A percentile compares a stretch with the other conserved stretches of the same genome.
Evolutionary conservation across 2,797 vertebrate genomes (phyloP).

Genomic region (Alcedo quadribrachys): DNA sequence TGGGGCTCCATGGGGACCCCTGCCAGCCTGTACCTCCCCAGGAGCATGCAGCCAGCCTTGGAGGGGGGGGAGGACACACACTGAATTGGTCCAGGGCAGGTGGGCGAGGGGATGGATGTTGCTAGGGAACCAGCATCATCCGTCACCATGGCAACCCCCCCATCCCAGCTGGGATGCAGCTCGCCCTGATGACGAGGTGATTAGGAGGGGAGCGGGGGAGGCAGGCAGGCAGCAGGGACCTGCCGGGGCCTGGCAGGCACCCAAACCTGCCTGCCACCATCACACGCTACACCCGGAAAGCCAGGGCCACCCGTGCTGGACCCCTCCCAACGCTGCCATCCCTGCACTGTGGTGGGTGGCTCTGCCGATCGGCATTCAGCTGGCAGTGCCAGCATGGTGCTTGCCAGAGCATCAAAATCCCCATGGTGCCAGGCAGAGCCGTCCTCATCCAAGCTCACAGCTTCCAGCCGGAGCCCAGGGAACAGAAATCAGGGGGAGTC

Average conservation of each 20-base stretch:
- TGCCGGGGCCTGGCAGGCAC: slow-evolving; percentile 37
- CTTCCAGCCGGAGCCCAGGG: background rate
- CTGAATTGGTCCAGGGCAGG: slow-evolving; percentile 51
- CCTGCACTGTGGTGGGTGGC: background rate
- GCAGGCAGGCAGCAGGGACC: slow-evolving; percentile 46
- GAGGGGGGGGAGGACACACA: background rate
- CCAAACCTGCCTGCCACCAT: slow-evolving; percentile 35
- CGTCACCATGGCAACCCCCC: slow-evolving; percentile 74
- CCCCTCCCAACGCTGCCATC: background rate
- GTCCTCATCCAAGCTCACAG: accelerated
- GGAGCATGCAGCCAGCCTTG: background rate
- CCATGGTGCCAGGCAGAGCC: background rate
- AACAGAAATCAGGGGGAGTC: background rate
- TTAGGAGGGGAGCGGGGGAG: slow-evolving; percentile 65
- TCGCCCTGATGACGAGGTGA: slow-evolving; percentile 60
- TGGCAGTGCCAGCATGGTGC: background rate
- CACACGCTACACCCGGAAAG: slow-evolving; percentile 18
- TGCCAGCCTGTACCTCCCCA: background rate
- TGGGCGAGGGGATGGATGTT: slow-evolving; percentile 68
- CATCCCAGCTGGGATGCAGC: slow-evolving; percentile 71
- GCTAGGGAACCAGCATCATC: slow-evolving; percentile 76
- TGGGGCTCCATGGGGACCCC: background rate
- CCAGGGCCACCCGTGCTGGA: slow-evolving; percentile 6
- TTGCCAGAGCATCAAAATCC: background rate
- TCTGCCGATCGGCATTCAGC: background rate